Evolutionary conservation across 2,113 vertebrate species (phyloP), one percentile per base, ranked within the genome.

Genomic region (Blennius ocellaris): DNA sequence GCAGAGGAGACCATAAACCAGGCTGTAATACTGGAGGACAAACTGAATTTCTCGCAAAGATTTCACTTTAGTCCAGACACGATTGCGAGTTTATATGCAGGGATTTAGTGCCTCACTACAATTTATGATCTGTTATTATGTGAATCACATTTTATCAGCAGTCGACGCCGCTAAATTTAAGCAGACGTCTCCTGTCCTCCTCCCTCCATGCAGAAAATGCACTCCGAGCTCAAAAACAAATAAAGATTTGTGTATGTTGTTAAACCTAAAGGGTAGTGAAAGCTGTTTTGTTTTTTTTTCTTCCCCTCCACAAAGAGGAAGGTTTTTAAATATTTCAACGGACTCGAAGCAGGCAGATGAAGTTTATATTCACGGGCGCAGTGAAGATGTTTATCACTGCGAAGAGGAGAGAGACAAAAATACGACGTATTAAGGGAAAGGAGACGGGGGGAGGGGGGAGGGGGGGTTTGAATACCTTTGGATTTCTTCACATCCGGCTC

Each of bases 401-500:
- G 50, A 59, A 17, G 37, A 64, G 50, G 37, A 76, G 14, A 10
- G 60, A 79, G 61, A 70, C 67, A 17, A 84, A 57, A 61, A 69
- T 41, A 73, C 63, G 82, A 64, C 58, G 30, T 45, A 49, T 11
- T 49, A 15, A 67, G 52, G 60, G 59, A 36, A 47, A 50, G 8
- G 21, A 50, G 11, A 39, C 2, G 15, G 38, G 70, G 63, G 38
- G 15, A 55, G 40, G 10, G 50, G 21, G 44, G n/a, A 43, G 12
- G 45, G 48, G 62, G 10, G 51, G 14, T 77, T 69, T 30, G 21
- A 30, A 5, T 84, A 96, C 98, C 98, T 96, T 96, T 98, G 53
- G 97, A 99, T 93, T 98, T 99, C 94, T 98, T 99, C 69, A 98
- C 94, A 79, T 99, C 97, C 1, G 98, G 98, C 83, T 99, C 97